These are phyloP conservation scores for Venustaconcha ellipsiformis DNA, from an alignment of 1,140 invertebrate genomes.

Conservation along the genomic window DNA sequence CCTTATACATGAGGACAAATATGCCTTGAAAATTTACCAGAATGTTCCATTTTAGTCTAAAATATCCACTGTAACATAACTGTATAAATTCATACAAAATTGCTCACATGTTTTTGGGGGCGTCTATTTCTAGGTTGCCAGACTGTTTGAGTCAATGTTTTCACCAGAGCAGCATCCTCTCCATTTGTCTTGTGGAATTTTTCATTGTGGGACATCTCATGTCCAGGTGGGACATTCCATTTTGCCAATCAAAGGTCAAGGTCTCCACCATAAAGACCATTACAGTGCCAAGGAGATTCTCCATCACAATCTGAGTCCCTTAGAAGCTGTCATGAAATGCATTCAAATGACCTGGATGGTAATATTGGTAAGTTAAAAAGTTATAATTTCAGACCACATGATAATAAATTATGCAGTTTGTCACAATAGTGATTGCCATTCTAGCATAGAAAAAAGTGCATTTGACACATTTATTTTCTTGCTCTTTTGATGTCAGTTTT, in stretches of 20 bases:
- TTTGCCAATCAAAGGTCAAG: constrained; percentile 49
- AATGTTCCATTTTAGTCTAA: neutral
- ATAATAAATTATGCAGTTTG: neutral
- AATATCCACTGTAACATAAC: neutral
- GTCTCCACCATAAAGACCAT: constrained; percentile 9
- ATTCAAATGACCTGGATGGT: constrained; percentile 92
- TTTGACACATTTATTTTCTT: too few relatives aligned
- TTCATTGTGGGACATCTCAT: constrained; percentile 41
- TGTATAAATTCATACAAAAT: neutral
- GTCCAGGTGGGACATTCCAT: constrained; percentile 68
- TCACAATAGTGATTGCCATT: too few relatives aligned
- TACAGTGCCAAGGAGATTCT: constrained; percentile 42
- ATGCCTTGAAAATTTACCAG: neutral
- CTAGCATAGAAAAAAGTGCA: too few relatives aligned
- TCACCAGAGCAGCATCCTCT: constrained; percentile 44
- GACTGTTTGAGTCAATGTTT: constrained; percentile 76
- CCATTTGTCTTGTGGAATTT: constrained; percentile 36
- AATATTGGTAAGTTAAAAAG: constrained; percentile 79
- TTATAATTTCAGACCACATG: neutral
- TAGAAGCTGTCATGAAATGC: constrained; percentile 85
- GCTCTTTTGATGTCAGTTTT: too few relatives aligned
- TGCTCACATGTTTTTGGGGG: too few relatives aligned
- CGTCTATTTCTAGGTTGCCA: constrained; percentile 69
- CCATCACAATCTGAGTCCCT: constrained; percentile 59
- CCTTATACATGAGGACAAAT: neutral